Percentiles rank a stretch among this genome's conserved stretches.
These are phyloP conservation scores for Sicus ferrugineus DNA, from an alignment of 2,888 invertebrate species.

Conservation along the genomic window DNA sequence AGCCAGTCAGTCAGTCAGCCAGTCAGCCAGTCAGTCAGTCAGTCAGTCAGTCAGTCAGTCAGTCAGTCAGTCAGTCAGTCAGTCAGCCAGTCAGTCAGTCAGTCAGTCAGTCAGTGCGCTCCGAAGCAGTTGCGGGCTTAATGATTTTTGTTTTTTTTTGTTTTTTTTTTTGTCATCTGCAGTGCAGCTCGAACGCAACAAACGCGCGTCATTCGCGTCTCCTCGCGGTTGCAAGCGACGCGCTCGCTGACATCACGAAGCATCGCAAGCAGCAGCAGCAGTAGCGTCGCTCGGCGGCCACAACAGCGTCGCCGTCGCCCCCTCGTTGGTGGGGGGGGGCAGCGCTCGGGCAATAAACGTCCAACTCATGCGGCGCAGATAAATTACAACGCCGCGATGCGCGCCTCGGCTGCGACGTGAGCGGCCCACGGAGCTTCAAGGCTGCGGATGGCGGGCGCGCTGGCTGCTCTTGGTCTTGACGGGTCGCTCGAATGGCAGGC, in stretches of 20 bases:
- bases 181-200: neutral
- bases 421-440: neutral
- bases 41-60: neutral
- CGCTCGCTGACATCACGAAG: neutral
- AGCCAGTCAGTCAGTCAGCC: neutral
- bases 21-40: neutral
- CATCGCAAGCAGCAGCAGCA: neutral
- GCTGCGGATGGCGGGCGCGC: neutral
- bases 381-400: constrained; percentile 34
- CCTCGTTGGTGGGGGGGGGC: neutral
- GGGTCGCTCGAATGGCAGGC: neutral
- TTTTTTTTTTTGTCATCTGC: neutral
- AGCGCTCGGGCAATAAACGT: constrained; percentile 36
- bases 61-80: neutral
- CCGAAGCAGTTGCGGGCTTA: neutral
- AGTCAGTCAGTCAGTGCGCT: neutral
- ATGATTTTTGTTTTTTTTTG: neutral
- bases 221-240: neutral
- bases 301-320: neutral
- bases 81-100: neutral
- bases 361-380: constrained; percentile 36
- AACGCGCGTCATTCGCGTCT: neutral
- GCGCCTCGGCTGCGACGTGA: neutral
- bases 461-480: neutral
- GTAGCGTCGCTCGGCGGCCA: neutral